Evolutionary conservation across 1,140 invertebrate species (phyloP), one percentile per base, ranked within the genome.

Genomic region (Drosophila rhopaloa): DNA sequence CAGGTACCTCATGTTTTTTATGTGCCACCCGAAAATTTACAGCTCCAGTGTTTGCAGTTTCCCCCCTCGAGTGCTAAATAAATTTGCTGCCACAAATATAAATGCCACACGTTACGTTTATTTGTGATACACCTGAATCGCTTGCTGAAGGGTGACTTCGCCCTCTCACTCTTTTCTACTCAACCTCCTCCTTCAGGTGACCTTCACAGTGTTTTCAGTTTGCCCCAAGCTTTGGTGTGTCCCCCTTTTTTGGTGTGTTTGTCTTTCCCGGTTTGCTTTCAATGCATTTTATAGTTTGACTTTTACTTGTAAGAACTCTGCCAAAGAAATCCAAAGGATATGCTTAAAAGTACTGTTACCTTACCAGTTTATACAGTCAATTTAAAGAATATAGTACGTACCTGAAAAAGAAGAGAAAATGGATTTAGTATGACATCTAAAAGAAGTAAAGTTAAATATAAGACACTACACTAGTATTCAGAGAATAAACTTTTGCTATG

Each of bases 31-130:
- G 47, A 66, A 81, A 81, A 76, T 65, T 47, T 66, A 83, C 80
- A 82, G 43, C 61, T 50, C 9, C 35, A 14, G 37, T 65, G 19
- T 48, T 59, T 74, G 41, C n/a, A 56, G 41, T 37, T 24, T 24
- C 24, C 6, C 19, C 46, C 54, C 40, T 58, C 38, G 67, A 78
- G 73, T 63, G 65, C 66, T 65, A 85, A 86, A 85, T 85, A 85
- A 85, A 85, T 85, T 85, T 75, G 74, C 72, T 76, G 75, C 82
- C 82, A 81, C 78, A 86, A 82, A 82, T 82, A 88, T 82, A 88
- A 86, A 82, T 73, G 74, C 81, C 78, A 86, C 82, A 88, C 79
- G 79, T 89, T 88, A 88, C 81, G 83, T 83, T 88, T 86, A 70
- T 83, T 86, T 77, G 54, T 73, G 73, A 57, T 65, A 79, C 63